These are phyloP conservation scores for Pluvianellus socialis DNA, from an alignment of 2,113 vertebrate species.

Conservation along the genomic window DNA sequence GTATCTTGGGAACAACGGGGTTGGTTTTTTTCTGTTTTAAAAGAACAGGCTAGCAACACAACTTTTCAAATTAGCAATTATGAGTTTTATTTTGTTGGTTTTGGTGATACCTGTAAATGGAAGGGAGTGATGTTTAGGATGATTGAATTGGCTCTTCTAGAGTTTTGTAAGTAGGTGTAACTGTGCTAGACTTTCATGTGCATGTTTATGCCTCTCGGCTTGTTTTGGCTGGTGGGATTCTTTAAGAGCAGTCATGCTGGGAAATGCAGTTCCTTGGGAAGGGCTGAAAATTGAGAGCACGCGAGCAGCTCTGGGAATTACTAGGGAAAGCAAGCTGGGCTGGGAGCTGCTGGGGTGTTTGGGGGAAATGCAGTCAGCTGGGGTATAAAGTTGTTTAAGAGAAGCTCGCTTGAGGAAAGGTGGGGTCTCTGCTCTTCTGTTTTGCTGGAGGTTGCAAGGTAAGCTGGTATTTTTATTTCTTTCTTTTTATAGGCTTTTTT, in stretches of 20 bases:
- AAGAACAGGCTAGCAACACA: neutral
- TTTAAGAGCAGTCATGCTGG: neutral
- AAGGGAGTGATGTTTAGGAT: neutral
- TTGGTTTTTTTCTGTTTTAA: neutral
- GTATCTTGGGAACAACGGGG: neutral
- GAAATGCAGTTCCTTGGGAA: neutral
- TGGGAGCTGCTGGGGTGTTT: neutral
- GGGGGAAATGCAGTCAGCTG: neutral
- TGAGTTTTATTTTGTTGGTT: neutral
- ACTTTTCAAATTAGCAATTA: neutral
- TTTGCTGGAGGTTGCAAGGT: neutral
- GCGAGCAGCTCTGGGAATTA: neutral
- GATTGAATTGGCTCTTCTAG: neutral
- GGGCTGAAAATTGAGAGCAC: neutral
- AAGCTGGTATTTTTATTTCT: neutral
- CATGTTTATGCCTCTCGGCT: neutral
- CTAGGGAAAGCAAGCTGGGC: neutral
- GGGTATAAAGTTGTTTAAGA: neutral
- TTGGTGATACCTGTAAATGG: neutral
- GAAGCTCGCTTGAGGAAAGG: neutral
- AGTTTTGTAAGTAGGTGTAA: neutral
- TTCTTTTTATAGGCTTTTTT: neutral
- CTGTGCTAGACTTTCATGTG: neutral
- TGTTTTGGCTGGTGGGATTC: neutral
- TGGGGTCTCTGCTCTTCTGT: rapidly evolving